A percentile compares a stretch with the other conserved stretches of the same genome.
Conservation (phyloP, 2,113 vertebrate species). For the Hymenochirus boettgeri region DNA sequence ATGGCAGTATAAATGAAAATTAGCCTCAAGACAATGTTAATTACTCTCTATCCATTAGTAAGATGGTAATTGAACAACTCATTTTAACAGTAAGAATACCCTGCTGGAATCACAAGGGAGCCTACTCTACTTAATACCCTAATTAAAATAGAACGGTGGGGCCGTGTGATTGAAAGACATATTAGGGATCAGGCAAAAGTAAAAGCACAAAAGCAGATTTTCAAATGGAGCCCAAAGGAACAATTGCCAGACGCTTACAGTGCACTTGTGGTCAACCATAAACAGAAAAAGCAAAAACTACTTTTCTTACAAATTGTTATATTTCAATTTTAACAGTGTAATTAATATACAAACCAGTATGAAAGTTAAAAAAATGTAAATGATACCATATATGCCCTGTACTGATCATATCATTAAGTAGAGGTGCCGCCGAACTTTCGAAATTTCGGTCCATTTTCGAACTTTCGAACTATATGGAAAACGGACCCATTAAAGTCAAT, state of each 20-base stretch:
- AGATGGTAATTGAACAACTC: slow-evolving; percentile 60
- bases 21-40: slow-evolving; percentile 68
- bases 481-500: no score
- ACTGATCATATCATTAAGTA: no score
- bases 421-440: no score
- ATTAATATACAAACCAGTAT: no score
- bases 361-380: no score
- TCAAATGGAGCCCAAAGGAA: slow-evolving; percentile 14
- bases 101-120: slow-evolving; percentile 58
- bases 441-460: no score
- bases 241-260: background rate
- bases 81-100: slow-evolving; percentile 58
- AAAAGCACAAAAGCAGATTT: background rate
- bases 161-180: slow-evolving; percentile 37
- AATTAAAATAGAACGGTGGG: slow-evolving; percentile 50
- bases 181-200: slow-evolving; percentile 26
- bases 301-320: no score
- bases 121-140: slow-evolving; percentile 51
- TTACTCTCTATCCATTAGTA: slow-evolving; percentile 64
- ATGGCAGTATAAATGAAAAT: slow-evolving; percentile 59
- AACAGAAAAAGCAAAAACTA: no score
- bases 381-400: no score
- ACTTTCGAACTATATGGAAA: no score
- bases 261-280: background rate
- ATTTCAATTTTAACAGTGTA: no score